These are phyloP conservation scores for Rhineura floridana DNA, from an alignment of 2,113 vertebrate genomes.

Conservation along the genomic window DNA sequence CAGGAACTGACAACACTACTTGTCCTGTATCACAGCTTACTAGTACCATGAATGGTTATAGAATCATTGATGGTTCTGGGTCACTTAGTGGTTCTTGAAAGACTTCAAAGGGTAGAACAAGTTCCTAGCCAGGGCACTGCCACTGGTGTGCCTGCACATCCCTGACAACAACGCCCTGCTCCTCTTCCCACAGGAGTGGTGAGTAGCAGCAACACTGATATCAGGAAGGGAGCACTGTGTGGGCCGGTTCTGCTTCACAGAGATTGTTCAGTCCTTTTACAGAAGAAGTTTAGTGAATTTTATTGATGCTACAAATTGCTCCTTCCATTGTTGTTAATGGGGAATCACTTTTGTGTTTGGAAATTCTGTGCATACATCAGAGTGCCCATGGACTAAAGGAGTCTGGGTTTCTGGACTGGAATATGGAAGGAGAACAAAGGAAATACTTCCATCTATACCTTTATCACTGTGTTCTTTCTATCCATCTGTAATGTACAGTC, in stretches of 20 bases:
- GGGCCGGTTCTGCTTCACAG: not conserved
- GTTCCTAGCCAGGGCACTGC: too few relatives aligned
- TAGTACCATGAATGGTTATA: not conserved
- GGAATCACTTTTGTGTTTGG: not conserved
- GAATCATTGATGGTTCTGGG: not conserved
- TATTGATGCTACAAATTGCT: not conserved
- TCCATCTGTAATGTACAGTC: not conserved
- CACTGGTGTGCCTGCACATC: too few relatives aligned
- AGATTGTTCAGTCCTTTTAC: not conserved
- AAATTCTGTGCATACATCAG: too few relatives aligned
- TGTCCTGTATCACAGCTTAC: too few relatives aligned
- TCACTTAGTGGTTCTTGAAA: not conserved
- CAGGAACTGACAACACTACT: not conserved
- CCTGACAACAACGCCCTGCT: too few relatives aligned
- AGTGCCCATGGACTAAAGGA: not conserved
- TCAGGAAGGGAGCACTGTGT: too few relatives aligned
- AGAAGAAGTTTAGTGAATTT: not conserved
- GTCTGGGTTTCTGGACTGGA: too few relatives aligned
- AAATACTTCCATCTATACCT: not conserved
- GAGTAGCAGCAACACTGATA: too few relatives aligned
- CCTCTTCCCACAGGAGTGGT: too few relatives aligned
- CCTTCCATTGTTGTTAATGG: not conserved
- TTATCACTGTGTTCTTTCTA: not conserved
- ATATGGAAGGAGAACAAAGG: not conserved
- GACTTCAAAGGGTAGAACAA: not conserved